A percentile compares a stretch with the other conserved stretches of the same genome.
Evolutionary conservation across 2,888 invertebrate species (phyloP).

Genomic region (Parelbella ahira): DNA sequence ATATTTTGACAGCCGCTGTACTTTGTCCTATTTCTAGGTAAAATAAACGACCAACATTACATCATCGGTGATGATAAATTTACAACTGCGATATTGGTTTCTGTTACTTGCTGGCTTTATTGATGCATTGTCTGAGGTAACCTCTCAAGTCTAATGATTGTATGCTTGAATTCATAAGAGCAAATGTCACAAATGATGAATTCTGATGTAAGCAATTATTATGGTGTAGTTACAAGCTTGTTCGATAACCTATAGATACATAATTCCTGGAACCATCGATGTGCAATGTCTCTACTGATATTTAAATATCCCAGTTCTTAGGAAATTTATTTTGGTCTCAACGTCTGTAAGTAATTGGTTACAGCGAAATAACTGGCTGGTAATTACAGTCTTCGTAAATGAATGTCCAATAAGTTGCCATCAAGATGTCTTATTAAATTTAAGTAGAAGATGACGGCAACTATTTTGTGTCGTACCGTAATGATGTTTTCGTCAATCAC

Average conservation of each 20-base stretch:
- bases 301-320: conserved; percentile 23
- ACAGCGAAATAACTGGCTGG: conserved; percentile 6
- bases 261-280: conserved; percentile 14
- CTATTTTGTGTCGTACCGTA: conserved; percentile 1
- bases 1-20: no score
- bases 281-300: conserved; percentile 18
- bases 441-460: background rate
- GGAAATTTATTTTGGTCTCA: conserved; percentile 17
- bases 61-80: conserved; percentile 2
- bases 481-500: background rate
- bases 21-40: no score
- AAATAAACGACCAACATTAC: no score
- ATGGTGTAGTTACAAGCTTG: conserved; percentile 25
- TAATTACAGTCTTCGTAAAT: conserved; percentile 18
- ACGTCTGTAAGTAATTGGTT: conserved; percentile 19
- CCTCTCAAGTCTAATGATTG: conserved; percentile 39
- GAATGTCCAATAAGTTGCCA: conserved; percentile 9
- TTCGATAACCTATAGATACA: conserved; percentile 16
- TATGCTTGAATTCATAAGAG: conserved; percentile 32
- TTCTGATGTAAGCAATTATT: conserved; percentile 37
- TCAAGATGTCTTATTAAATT: conserved; percentile 16
- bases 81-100: conserved; percentile 5
- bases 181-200: conserved; percentile 42
- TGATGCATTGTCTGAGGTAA: conserved; percentile 22
- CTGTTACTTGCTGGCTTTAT: conserved; percentile 8